phyloP scores from a whole-genome alignment of 2,113 vertebrate genomes.

The Melospiza georgiana region DNA sequence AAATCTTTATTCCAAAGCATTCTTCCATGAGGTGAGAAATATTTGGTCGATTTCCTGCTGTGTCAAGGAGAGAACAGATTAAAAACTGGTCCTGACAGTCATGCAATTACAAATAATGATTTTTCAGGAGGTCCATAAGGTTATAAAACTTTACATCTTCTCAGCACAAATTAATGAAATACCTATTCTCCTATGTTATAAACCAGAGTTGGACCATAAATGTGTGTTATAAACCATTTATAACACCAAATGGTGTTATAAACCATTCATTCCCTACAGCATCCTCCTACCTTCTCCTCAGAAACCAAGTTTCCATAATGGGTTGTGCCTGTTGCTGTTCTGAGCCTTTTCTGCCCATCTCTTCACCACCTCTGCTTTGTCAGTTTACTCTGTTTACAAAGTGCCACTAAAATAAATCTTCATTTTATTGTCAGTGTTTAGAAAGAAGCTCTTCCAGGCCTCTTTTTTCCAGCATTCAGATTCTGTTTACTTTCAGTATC shows the following conservation, averaged over 20 bases:
- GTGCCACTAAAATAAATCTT: background rate
- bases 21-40: background rate
- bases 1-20: background rate
- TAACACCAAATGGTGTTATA: background rate
- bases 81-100: background rate
- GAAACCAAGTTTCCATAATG: background rate
- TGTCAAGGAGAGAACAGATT: background rate
- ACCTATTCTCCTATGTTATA: background rate
- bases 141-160: background rate
- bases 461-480: background rate
- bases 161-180: background rate
- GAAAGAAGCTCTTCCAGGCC: background rate
- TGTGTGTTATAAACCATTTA: background rate
- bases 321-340: background rate
- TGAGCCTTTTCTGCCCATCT: background rate
- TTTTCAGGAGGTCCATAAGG: background rate
- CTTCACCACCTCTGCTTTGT: background rate
- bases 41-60: background rate
- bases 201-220: background rate
- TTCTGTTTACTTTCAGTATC: background rate
- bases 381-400: background rate
- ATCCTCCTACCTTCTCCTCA: background rate
- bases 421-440: background rate
- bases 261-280: background rate
- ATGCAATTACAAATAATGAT: background rate